Evolutionary conservation across 2,113 vertebrate species (phyloP), one percentile per base, ranked within the genome.

Genomic region (Galbula dea): DNA sequence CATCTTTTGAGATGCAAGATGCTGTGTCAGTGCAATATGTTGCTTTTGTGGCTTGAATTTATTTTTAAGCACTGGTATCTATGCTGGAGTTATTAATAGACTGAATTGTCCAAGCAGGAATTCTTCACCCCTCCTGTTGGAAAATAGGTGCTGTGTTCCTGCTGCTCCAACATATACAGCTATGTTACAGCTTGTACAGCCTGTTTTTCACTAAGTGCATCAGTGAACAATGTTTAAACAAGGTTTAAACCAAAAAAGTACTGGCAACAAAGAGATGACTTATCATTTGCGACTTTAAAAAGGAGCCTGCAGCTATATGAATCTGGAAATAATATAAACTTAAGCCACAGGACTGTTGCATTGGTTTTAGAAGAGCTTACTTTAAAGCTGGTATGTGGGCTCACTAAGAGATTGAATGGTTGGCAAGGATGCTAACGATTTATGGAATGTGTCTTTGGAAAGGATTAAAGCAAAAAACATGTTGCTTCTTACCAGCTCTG

Each of bases 281-380:
- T 93, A 97, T 96, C 95, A 91, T 97, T 96, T 97, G 94, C 95
- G 97, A 97, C 95, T 95, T 96, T 92, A 83, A 94, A 96, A 96
- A 95, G 86, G 80, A 94, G 86, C 95, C 95, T 94, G 94, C 91
- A 96, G 95, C 97, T 95, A 95, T 91, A 97, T 4, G 48, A 92
- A 97, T 98, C 98, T 98, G 98, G 98, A 98, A 98, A 96, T 97
- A 97, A 98, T 98, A 98, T 96, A 96, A 96, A 93, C 79, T 93
- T 93, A 97, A 97, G 95, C 97, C 96, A 95, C 94, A 97, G 95
- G 95, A 96, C 97, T 95, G 94, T 90, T 97, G 96, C 96, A 95
- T 61, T 93, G 95, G 96, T 96, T 98, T 98, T 93, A 96, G 96
- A 92, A 91, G 91, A 96, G 95, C 92, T 97, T 96, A 97, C 96